phyloP scores from a whole-genome alignment of 2,797 vertebrate species.

The Capromys pilorides region DNA sequence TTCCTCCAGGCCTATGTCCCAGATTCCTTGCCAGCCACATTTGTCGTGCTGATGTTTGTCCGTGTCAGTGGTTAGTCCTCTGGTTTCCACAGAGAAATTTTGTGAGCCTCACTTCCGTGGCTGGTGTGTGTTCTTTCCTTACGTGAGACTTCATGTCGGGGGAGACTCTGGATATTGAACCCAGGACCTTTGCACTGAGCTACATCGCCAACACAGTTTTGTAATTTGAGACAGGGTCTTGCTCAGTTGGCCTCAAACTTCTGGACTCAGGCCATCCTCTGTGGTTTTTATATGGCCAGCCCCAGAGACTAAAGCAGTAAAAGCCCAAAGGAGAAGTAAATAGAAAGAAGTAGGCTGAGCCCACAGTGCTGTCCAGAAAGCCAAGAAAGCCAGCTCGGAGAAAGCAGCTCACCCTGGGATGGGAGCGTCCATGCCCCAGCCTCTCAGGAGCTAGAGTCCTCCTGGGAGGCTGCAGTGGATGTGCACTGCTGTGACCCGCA shows the following conservation, averaged over 20 bases:
- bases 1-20: background rate
- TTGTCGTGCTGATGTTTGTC: background rate
- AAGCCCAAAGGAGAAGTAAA: background rate
- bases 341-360: background rate
- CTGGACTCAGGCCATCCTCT: background rate
- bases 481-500: background rate
- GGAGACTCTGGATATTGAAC: background rate
- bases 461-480: background rate
- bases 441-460: background rate
- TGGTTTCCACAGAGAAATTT: background rate
- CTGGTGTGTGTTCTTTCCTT: background rate
- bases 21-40: background rate
- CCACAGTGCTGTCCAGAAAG: background rate
- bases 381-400: background rate
- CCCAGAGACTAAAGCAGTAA: background rate
- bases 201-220: background rate
- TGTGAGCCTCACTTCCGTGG: background rate
- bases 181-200: background rate
- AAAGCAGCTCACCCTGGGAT: background rate
- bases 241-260: background rate
- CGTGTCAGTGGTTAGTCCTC: background rate
- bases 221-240: background rate
- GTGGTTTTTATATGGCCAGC: background rate
- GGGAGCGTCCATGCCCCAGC: background rate
- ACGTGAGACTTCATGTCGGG: background rate